Conservation (phyloP, 2,113 vertebrate species). For the Leiothrix lutea region DNA sequence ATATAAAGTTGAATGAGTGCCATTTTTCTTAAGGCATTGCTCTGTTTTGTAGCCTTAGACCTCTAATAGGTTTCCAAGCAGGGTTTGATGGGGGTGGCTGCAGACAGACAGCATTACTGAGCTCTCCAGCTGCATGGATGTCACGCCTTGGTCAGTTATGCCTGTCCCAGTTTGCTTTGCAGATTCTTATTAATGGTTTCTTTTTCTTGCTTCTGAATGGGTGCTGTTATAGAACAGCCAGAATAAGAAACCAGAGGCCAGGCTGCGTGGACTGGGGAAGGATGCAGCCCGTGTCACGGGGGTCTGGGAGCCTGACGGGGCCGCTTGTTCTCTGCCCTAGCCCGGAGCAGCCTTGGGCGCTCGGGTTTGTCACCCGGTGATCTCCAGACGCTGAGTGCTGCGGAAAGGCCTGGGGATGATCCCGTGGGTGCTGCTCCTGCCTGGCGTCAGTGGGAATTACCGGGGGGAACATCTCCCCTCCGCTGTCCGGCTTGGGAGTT, state of each 20-base stretch:
- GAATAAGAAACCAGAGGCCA: neutral
- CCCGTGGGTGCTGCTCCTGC: neutral
- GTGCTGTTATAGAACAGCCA: fast-evolving
- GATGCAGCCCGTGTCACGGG: neutral
- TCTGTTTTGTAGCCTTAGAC: neutral
- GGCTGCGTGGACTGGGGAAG: neutral
- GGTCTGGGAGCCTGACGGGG: no score
- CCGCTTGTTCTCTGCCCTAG: neutral
- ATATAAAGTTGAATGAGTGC: neutral
- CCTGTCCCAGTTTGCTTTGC: neutral
- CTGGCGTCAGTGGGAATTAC: neutral
- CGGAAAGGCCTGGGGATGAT: neutral
- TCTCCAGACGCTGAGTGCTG: neutral
- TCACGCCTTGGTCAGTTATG: fast-evolving
- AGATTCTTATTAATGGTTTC: neutral
- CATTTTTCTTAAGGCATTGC: neutral
- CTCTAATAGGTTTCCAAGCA: neutral
- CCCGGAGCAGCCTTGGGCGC: neutral
- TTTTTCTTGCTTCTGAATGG: neutral
- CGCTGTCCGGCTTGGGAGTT: neutral
- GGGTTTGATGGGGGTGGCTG: fast-evolving
- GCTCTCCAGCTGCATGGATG: neutral
- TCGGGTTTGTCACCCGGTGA: fast-evolving
- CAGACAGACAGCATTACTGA: fast-evolving
- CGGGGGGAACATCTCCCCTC: no score